A percentile compares a stretch with the other conserved stretches of the same genome.
Evolutionary conservation across 2,797 vertebrate genomes (phyloP).

Genomic region (Gobionotothen gibberifrons): DNA sequence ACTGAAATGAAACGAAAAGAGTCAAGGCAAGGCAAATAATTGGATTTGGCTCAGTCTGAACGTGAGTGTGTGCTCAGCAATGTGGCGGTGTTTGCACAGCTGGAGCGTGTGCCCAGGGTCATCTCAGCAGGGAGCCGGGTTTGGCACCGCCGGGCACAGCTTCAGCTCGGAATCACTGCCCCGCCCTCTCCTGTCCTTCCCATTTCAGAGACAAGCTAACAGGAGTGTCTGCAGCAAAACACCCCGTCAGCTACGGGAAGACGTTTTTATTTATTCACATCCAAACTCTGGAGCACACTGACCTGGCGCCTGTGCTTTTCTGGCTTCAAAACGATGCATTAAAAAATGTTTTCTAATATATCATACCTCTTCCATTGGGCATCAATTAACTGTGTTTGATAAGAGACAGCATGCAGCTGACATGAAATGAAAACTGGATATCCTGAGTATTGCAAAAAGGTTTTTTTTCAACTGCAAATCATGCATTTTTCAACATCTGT

Average conservation of each 20-base stretch:
- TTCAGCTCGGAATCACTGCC: slow-evolving; percentile 53
- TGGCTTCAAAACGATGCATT: slow-evolving; percentile 3
- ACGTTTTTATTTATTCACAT: slow-evolving; percentile 25
- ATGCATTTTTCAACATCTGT: too few species aligned
- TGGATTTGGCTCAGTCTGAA: slow-evolving; percentile 76
- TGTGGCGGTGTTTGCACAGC: slow-evolving; percentile 79
- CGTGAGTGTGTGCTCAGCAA: slow-evolving; percentile 69
- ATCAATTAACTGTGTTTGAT: slow-evolving; percentile 31
- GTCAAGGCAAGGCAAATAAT: slow-evolving; percentile 75
- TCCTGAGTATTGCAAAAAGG: not conserved
- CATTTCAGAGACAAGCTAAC: slow-evolving; percentile 44
- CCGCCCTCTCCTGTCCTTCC: slow-evolving; percentile 43
- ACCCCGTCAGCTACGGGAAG: slow-evolving; percentile 26
- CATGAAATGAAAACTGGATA: slow-evolving; percentile 4
- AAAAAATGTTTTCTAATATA: slow-evolving; percentile 21
- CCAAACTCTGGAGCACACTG: slow-evolving; percentile 3
- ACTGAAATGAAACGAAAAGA: slow-evolving; percentile 65
- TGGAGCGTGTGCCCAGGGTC: slow-evolving; percentile 73
- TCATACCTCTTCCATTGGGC: not conserved
- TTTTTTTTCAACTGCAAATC: too few species aligned
- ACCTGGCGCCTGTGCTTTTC: slow-evolving; percentile 32
- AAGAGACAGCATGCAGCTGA: not conserved
- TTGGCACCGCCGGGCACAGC: slow-evolving; percentile 72
- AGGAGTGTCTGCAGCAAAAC: slow-evolving; percentile 31
- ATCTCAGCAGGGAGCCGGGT: slow-evolving; percentile 72